Base-by-base conservation (phyloP, 2,888 invertebrate species). In the Pycnomerus fuliginosus region DNA sequence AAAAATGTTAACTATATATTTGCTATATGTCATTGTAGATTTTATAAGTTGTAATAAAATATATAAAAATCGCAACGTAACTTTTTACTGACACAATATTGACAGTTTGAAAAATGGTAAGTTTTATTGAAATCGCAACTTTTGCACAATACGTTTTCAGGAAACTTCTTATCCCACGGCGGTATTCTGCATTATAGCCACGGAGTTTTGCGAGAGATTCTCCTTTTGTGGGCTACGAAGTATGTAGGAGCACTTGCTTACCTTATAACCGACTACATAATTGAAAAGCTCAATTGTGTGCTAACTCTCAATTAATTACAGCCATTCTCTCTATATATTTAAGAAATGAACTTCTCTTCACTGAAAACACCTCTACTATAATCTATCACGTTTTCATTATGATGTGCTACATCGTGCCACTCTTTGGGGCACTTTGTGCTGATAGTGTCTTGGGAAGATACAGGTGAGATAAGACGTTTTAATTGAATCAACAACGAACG, bases 201-300 rank as follows among this genome's bases (percentile, higher is more conserved):
- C 87, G 52, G 90, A 91, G 67, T 90, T 90, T 72, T 90, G 90
- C 70, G 90, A 90, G 70, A 74, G 90, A 58, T 90, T 90, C 71
- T 88, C 87, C 4, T 91, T 85, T 72, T 90, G 89, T 74, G 90
- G 90, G 47, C 72, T 87, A 63, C 75, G 85, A 76, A 84, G 87
- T 87, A 72, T 29, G 48, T 38, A 38, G n/a, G n/a, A n/a, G n/a
- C n/a, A n/a, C n/a, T n/a, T n/a, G n/a, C n/a, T n/a, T n/a, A n/a
- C n/a, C n/a, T n/a, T n/a, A n/a, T n/a, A n/a, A n/a, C n/a, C n/a
- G n/a, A n/a, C n/a, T n/a, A n/a, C n/a, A n/a, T n/a, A n/a, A n/a
- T n/a, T n/a, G n/a, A n/a, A n/a, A n/a, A n/a, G n/a, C n/a, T n/a
- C n/a, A n/a, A n/a, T n/a, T n/a, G n/a, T n/a, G n/a, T n/a, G n/a